Percentiles rank a stretch among this genome's conserved stretches.
Conservation (phyloP, 2,113 vertebrate genomes). For the Macaca nemestrina region DNA sequence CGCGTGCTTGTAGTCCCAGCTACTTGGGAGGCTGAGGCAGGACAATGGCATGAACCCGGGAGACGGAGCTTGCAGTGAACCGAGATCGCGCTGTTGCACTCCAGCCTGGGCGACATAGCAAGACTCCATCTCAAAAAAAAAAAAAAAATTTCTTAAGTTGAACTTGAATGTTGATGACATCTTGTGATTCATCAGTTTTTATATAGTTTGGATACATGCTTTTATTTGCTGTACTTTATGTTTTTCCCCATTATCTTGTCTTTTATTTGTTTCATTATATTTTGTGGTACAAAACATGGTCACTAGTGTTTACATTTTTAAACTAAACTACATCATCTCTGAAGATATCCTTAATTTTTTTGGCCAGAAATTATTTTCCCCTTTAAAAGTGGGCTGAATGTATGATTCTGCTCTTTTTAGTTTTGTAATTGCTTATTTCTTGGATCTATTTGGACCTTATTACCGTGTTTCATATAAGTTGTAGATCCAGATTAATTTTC, state of each 20-base stretch:
- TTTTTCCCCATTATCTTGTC: background rate
- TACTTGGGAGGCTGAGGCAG: too few relatives aligned
- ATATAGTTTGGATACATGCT: background rate
- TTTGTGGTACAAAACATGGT: background rate
- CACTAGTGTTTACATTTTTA: conserved; percentile 12
- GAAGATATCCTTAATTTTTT: background rate
- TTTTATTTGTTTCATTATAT: background rate
- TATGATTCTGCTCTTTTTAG: background rate
- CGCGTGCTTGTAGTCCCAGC: too few relatives aligned
- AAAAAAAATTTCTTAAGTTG: background rate
- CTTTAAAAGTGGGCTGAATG: background rate
- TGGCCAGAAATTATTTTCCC: background rate
- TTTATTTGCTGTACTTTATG: background rate
- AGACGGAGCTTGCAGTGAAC: too few relatives aligned
- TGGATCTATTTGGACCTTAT: background rate
- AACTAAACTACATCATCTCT: background rate
- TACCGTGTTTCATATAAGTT: background rate
- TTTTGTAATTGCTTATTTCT: background rate
- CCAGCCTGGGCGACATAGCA: too few relatives aligned
- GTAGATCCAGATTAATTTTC: background rate
- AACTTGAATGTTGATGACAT: background rate
- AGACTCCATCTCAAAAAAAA: too few relatives aligned
- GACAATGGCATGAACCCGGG: too few relatives aligned
- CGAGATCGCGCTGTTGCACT: too few relatives aligned
- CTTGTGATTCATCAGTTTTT: background rate